Base-by-base conservation (phyloP, 2,113 vertebrate species). In the Halcyon malimbica region DNA sequence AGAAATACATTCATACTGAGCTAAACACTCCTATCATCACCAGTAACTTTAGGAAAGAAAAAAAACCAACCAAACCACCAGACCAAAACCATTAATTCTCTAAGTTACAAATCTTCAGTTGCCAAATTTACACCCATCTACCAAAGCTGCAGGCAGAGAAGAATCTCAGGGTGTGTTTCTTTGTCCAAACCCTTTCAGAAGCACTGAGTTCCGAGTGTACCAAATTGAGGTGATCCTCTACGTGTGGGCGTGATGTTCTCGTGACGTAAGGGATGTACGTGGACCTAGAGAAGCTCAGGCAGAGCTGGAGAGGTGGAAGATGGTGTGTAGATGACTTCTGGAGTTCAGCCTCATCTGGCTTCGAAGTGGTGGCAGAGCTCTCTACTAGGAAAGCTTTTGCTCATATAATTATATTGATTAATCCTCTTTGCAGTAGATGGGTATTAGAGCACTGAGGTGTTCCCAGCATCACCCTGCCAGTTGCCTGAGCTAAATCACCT, bases 201-300 rank as follows among this genome's bases (percentile, higher is more conserved):
- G 42, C 42, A 42, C 42, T 15, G 15, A 19, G 67, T 3, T 71
- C 48, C 41, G 31, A 59, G 65, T 26, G 3, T 4, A 4, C 15
- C 4, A 17, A 15, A 31, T 4, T 16, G 1, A 9, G 56, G 56
- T 6, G 39, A 10, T 41, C 28, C 62, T 9, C 0, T 1, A 13
- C 0, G 13, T 5, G 2, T 1, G n/a, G 46, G 68, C 0, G 2
- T 20, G 3, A 5, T 1, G 5, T 7, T 26, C 64, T n/a, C 1
- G 20, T 35, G 29, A 56, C 5, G 37, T 15, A 4, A 16, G 31
- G 1, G 9, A 11, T 2, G 7, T 0, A 6, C 13, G 7, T 2
- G 3, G 3, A 19, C 1, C 13, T 1, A 28, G 35, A 0, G 1
- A 15, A 25, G 51, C 28, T 20, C 3, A 20, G 53, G 76, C 70